Evolutionary conservation across 2,797 vertebrate species (phyloP), one percentile per base, ranked within the genome.

Genomic region (Hephaestus fuliginosus): DNA sequence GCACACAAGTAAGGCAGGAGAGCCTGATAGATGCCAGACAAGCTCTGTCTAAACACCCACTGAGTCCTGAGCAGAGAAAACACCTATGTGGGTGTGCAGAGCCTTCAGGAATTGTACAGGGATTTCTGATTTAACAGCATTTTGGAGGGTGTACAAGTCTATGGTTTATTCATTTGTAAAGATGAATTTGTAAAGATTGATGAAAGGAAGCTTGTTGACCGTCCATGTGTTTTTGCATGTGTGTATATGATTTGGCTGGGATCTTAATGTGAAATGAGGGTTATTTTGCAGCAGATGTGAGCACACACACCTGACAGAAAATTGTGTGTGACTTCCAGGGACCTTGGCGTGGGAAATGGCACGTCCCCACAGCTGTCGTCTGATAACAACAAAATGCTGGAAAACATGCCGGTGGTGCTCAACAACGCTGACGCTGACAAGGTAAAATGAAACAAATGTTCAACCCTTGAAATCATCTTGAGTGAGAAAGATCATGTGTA

Each of bases 341-440:
- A 97, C 82, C 88, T 90, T 56, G 93, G 95, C 2, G 78, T 91
- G 90, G 97, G 93, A 88, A 92, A 89, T 0, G 95, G 94, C 83
- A 96, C 93, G 66, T 78, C 93, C 1, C 71, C 91, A 51, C 91
- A 96, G 6, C 94, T 96, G 39, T 89, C 13, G 1, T 90, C 94
- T 71, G 96, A 97, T 89, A 96, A 95, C 0, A 91, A 97, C 82
- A 92, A 91, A 30, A 92, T 92, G 78, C 87, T 87, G 66, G 93
- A 93, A 84, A 94, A 92, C 2, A 73, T 72, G 69, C 95, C 96
- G 0, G 82, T 91, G 28, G 92, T 95, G 84, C 92, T 95, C 78
- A 96, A 96, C 95, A 97, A 96, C 80, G 94, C 95, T 0, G 95
- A 97, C 83, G 93, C 85, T 0, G 95, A 96, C 86, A 95, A 97